Percentiles rank a stretch among this genome's conserved stretches.
Evolutionary conservation across 2,113 vertebrate species (phyloP).

Genomic region (Oncorhynchus mykiss): DNA sequence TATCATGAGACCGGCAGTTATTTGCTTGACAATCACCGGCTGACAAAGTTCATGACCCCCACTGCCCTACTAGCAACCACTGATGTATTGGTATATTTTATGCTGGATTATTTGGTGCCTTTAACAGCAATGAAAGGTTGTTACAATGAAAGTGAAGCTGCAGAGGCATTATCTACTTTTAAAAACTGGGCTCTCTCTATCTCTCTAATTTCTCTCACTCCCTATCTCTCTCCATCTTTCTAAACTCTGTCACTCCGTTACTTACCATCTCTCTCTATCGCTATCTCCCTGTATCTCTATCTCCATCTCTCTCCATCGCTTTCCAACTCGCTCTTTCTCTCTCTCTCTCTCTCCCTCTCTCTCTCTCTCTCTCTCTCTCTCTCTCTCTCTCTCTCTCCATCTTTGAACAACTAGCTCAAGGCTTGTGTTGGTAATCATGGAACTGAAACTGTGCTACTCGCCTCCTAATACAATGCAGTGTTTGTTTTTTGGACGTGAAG

Average conservation of each 20-base stretch:
- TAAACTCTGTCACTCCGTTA: conserved; percentile 36
- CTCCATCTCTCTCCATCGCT: not conserved
- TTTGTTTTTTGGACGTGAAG: conserved; percentile 4
- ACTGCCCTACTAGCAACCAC: too few relatives aligned
- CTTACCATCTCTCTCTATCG: conserved; percentile 14
- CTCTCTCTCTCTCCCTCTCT: not conserved
- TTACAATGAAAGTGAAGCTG: too few relatives aligned
- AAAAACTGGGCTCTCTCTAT: not conserved
- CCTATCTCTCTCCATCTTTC: conserved; percentile 32
- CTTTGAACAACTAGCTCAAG: not conserved
- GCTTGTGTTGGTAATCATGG: conserved; percentile 5
- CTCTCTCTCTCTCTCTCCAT: not conserved
- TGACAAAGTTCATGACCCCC: too few relatives aligned
- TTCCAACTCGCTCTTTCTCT: not conserved
- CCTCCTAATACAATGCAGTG: not conserved
- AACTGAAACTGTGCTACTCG: not conserved
- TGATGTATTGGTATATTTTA: too few relatives aligned
- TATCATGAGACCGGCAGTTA: too few relatives aligned
- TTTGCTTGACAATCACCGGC: too few relatives aligned
- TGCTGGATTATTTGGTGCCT: too few relatives aligned
- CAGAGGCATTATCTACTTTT: too few relatives aligned
- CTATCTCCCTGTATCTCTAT: conserved; percentile 6
- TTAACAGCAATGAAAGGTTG: too few relatives aligned
- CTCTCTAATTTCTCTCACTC: conserved; percentile 21
- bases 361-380: not conserved